Evolutionary conservation across 2,888 invertebrate genomes (phyloP), one percentile per base, ranked within the genome.

Genomic region (Coenonympha glycerion): DNA sequence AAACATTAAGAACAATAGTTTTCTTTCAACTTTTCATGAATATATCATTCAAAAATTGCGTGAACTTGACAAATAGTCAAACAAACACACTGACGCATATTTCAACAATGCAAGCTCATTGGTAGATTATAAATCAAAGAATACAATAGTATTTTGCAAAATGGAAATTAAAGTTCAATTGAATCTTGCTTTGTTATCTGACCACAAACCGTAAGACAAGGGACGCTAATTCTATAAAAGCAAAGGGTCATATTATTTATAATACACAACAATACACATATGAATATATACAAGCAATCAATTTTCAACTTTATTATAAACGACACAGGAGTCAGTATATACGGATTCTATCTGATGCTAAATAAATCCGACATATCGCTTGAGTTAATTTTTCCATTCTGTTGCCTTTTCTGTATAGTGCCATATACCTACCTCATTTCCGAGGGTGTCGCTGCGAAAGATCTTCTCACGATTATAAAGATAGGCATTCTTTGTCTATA

Each of bases 321-420:
- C 22, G 26, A 6, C 30, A 41, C 41, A 33, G 45, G 28, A 24
- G 22, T 18, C 21, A 31, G 8, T 24, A 19, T 8, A n/a, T 48
- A 19, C 34, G 33, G 39, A 36, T 34, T 40, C 15, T 26, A 50
- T 46, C 53, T 24, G 46, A 52, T 37, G 44, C 47, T 53, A 64
- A 61, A 66, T 59, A 71, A 63, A 65, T 58, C 56, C 62, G 57
- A 60, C 75, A 79, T 77, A 77, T 73, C 74, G 77, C 73, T 81
- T 83, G 76, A 72, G 79, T 79, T 75, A 76, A 78, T 82, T 79
- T 83, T 85, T 80, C 76, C 80, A 74, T 74, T 69, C 80, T 78
- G 68, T 76, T 80, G 79, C 85, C 79, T 84, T 63, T 60, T 61
- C 61, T 82, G 74, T 80, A 84, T 82, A 56, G 65, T 60, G 57